Conservation (phyloP, 2,888 invertebrate species). For the Nudaria mundana region DNA sequence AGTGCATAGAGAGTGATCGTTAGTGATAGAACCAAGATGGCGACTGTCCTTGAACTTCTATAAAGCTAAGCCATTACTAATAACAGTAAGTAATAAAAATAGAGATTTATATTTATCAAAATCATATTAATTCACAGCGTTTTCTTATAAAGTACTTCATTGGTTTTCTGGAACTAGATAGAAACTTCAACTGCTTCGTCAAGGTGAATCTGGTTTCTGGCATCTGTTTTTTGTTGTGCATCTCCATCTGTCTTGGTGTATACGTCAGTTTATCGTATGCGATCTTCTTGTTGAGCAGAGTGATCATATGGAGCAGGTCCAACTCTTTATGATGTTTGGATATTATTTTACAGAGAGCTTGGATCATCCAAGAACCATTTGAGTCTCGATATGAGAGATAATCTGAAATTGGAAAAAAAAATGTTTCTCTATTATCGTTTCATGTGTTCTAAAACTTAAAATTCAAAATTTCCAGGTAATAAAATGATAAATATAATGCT, state of each 20-base stretch:
- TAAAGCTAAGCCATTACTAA: no score
- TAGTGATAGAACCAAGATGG: no score
- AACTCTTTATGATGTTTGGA: conserved; percentile 31
- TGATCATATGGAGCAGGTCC: conserved; percentile 55
- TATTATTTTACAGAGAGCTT: conserved; percentile 53
- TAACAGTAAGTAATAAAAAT: no score
- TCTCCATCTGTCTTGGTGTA: conserved; percentile 28
- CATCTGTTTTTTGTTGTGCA: conserved; percentile 56
- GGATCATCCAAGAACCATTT: conserved; percentile 59
- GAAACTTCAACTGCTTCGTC: conserved; percentile 43
- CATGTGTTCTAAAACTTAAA: no score
- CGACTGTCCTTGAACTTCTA: no score
- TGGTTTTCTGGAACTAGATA: no score
- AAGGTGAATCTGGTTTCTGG: conserved; percentile 58
- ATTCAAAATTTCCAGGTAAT: background rate
- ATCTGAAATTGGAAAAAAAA: conserved; percentile 40
- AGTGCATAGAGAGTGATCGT: no score
- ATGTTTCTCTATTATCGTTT: background rate
- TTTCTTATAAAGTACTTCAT: no score
- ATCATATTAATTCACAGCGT: no score
- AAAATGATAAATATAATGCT: background rate
- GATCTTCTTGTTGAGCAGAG: conserved; percentile 44
- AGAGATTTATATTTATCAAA: no score
- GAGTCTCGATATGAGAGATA: conserved; percentile 48
- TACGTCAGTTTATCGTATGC: conserved; percentile 44